Percentiles rank a stretch among this genome's conserved stretches.
Evolutionary conservation across 1,140 invertebrate genomes (phyloP).

Genomic region (Drosophila orena): DNA sequence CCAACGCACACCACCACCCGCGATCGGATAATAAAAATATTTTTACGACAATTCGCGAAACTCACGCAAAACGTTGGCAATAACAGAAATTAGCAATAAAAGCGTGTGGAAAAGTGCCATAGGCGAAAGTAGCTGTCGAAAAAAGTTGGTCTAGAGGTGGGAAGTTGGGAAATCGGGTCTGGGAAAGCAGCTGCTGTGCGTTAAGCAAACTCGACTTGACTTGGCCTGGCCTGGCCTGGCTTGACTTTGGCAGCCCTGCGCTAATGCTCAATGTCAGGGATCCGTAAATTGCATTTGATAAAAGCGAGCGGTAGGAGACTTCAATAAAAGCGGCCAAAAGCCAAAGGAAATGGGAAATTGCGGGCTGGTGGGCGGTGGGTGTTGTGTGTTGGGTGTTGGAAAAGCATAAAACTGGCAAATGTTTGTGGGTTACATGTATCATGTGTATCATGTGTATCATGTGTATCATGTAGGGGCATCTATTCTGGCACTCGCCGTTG

Average conservation of each 20-base stretch:
- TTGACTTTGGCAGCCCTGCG: constrained; percentile 34
- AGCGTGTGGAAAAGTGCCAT: constrained; percentile 58
- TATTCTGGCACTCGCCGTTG: constrained; percentile 43
- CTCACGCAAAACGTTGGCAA: constrained; percentile 71
- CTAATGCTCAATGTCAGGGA: constrained; percentile 48
- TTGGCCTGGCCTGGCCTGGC: constrained; percentile 33
- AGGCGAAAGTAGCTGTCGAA: constrained; percentile 44
- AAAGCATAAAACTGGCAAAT: constrained; percentile 49
- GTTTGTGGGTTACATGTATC: constrained; percentile 35
- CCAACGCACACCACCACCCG: neutral
- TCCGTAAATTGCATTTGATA: constrained; percentile 63
- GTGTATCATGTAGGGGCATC: constrained; percentile 28
- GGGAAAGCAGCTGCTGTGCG: constrained; percentile 21
- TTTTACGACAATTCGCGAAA: constrained; percentile 72
- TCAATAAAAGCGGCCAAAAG: constrained; percentile 46
- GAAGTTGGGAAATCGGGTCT: neutral
- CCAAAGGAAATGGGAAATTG: constrained; percentile 13
- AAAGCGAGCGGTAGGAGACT: constrained; percentile 40
- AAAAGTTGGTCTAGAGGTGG: constrained; percentile 18
- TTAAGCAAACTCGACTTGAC: constrained; percentile 41
- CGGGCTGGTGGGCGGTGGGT: neutral
- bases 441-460: too few relatives aligned
- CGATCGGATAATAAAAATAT: constrained; percentile 74
- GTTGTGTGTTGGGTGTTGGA: too few relatives aligned
- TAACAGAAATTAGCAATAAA: constrained; percentile 82